These are phyloP conservation scores for Seladonia tumulorum DNA, from an alignment of 2,888 invertebrate genomes.

Conservation along the genomic window DNA sequence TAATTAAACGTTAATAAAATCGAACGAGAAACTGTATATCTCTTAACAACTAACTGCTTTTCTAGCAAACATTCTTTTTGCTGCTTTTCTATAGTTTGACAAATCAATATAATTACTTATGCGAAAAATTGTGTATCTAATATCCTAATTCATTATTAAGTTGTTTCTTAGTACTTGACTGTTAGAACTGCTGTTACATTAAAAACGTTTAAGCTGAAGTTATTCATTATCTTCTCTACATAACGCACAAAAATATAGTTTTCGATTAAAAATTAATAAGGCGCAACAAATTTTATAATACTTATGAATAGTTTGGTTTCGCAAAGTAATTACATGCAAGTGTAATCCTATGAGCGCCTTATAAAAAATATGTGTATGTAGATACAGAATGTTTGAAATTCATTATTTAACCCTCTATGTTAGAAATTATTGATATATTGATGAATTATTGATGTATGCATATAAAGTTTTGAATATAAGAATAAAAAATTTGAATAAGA, in stretches of 20 bases:
- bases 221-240: background rate
- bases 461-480: background rate
- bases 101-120: background rate
- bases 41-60: background rate
- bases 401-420: constrained; percentile 45
- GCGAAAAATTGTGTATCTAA: constrained; percentile 12
- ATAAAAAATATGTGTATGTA: constrained; percentile 18
- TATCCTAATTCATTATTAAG: background rate
- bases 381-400: constrained; percentile 18
- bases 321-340: constrained; percentile 25
- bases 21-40: background rate
- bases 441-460: background rate
- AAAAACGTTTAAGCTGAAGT: background rate
- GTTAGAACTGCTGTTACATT: background rate
- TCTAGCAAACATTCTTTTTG: background rate
- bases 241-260: constrained; percentile 27
- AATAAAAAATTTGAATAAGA: background rate
- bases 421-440: background rate
- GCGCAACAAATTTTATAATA: background rate
- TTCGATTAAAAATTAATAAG: constrained; percentile 25
- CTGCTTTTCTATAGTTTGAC: background rate
- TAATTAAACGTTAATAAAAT: background rate
- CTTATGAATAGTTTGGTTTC: constrained; percentile 11
- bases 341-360: constrained; percentile 43
- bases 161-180: constrained; percentile 12